Base-by-base conservation (phyloP, 1,140 invertebrate species). In the Caenorhabditis inopinata region DNA sequence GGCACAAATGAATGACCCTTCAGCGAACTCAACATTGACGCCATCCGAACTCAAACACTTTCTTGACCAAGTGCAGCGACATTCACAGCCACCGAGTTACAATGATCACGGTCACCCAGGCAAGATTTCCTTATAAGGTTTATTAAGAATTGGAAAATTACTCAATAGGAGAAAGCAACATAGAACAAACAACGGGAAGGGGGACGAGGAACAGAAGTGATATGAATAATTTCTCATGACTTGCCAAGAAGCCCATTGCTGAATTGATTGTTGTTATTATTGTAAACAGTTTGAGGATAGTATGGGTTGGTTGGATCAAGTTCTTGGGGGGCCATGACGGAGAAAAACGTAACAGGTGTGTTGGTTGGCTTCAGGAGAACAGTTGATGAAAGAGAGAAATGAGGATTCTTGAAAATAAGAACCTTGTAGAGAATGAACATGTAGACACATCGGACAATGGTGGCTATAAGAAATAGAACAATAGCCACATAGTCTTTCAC, bases 291-390 rank as follows among this genome's bases (percentile, higher is more conserved):
- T 21, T 68, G 58, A 9, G 58, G 58, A n/a, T 68, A 68, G 32
- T 68, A 68, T 42, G 58, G 58, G n/a, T 68, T 68, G 3, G 58
- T 68, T 68, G 58, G 58, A 18, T 68, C 58, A 9, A 68, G 58
- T 32, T 68, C 58, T 38, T 68, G 58, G 18, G 58, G 58, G 5
- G 58, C 58, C 58, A 38, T 16, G n/a, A 68, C 12, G 9, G 58
- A 68, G 3, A 32, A 68, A 68, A 68, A 68, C 18, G 58, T 68
- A n/a, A 68, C 58, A 16, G 58, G 58, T 9, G 32, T 68, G 18
- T 68, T 68, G n/a, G 32, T 68, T 18, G 58, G 58, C 32, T 68
- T 68, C 32, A 68, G n/a, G n/a, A 68, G 27, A 38, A 68, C 58
- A 0, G 58, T 68, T 1, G 32, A 38, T 25, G 58, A 9, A 2